Evolutionary conservation across 2,797 vertebrate genomes (phyloP).

Genomic region (Gymnoscopelus braueri): DNA sequence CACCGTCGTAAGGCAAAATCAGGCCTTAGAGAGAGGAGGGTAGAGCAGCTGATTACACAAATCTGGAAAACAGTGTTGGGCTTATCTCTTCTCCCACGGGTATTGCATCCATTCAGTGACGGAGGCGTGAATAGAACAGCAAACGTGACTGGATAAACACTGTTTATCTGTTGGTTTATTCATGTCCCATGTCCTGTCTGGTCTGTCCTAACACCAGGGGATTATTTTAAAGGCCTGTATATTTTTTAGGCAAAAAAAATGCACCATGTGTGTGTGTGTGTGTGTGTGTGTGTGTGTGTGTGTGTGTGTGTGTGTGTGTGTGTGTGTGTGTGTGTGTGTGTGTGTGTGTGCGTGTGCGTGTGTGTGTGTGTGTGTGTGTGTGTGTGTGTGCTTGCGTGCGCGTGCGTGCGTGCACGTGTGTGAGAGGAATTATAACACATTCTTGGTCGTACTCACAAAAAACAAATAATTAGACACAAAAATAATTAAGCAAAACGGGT

Average conservation of each 20-base stretch:
- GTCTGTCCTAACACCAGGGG: constrained; percentile 32
- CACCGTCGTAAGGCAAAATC: not conserved
- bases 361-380: not conserved
- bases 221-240: constrained; percentile 38
- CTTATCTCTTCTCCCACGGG: constrained; percentile 35
- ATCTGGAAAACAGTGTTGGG: constrained; percentile 30
- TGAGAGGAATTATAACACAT: too few relatives aligned
- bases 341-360: not conserved
- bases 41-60: constrained; percentile 33
- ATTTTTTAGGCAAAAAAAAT: not conserved
- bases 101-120: constrained; percentile 30
- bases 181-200: constrained; percentile 31
- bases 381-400: not conserved
- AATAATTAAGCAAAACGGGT: too few relatives aligned
- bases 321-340: too few relatives aligned
- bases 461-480: too few relatives aligned
- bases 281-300: not conserved
- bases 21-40: not conserved
- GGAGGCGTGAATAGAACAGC: constrained; percentile 24
- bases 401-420: too few relatives aligned
- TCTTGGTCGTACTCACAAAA: too few relatives aligned
- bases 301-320: too few relatives aligned
- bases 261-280: not conserved
- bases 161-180: constrained; percentile 55
- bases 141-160: constrained; percentile 45